Conservation (phyloP, 2,113 vertebrate species). For the Zosterops japonicus region DNA sequence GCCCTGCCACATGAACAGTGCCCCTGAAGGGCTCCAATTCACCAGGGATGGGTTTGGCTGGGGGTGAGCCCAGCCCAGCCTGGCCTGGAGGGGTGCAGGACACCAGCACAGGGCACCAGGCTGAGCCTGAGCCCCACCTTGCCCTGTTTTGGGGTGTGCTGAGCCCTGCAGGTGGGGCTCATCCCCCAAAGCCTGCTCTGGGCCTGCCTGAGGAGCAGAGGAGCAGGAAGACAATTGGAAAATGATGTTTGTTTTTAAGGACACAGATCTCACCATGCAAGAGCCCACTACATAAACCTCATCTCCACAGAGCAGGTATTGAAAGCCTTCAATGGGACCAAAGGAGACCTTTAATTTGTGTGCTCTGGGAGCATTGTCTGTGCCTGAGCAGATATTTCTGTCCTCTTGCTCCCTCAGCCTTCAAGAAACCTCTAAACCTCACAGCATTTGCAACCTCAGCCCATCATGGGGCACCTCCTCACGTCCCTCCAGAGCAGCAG, state of each 20-base stretch:
- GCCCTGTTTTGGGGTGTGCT: neutral
- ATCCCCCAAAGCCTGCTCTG: neutral
- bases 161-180: neutral
- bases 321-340: neutral
- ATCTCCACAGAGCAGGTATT: neutral
- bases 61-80: neutral
- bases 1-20: neutral
- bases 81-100: neutral
- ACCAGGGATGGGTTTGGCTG: neutral
- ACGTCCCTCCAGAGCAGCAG: rapidly evolving
- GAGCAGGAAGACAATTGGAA: neutral
- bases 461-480: neutral
- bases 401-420: neutral
- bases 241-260: neutral
- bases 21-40: rapidly evolving
- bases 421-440: neutral
- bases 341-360: neutral
- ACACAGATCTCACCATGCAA: rapidly evolving
- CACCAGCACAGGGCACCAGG: neutral
- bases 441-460: neutral
- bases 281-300: neutral
- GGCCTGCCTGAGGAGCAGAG: neutral
- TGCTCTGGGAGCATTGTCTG: neutral
- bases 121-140: neutral
- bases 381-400: neutral